Evolutionary conservation across 35 echinoderm and acorn worm species (phyloP), one percentile per base, ranked within the genome.

Genomic region (Ophiothrix spiculata): DNA sequence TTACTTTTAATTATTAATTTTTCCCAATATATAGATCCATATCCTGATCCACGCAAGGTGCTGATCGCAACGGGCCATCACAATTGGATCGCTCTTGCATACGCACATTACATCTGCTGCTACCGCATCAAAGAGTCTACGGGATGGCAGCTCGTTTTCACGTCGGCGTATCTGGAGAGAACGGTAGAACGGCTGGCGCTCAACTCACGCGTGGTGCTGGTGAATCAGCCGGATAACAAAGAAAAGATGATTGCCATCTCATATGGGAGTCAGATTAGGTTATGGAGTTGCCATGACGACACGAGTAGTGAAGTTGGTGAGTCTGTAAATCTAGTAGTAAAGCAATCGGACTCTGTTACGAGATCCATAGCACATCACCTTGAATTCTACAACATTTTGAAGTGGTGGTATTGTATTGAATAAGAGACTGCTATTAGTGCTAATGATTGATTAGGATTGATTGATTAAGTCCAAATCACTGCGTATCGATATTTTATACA

Each of bases 161-260:
- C 81, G 0, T 91, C 88, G 23, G 92, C 92, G 10, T 90, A 94
- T 64, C 87, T 99, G 13, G 96, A 99, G n/a, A 75, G 86, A 35
- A 86, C 89, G 0, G 87, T 99, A 46, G 92, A 99, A 79, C 79
- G 96, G 54, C 88, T 99, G 16, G 96, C 96, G 13, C 89, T 99
- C 1, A 99, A 99, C 86, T 90, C 92, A 32, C 91, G 92, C 46
- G 96, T 99, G 14, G 85, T 81, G 13, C 69, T 77, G 25, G 60
- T 81, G 14, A 85, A 40, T 35, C 92, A 90, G 35, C 54, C 75
- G 0, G 96, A 99, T 36, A 79, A 79, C 49, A 84, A 90, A 41
- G 96, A 93, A 69, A 99, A 92, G 83, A 99, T 99, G 96, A 86
- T 99, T 78, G 96, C 96, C 36, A 92, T 99, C 32, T 91, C 96